Conservation (phyloP, 2,797 vertebrate genomes). For the Sebastes goodei region DNA sequence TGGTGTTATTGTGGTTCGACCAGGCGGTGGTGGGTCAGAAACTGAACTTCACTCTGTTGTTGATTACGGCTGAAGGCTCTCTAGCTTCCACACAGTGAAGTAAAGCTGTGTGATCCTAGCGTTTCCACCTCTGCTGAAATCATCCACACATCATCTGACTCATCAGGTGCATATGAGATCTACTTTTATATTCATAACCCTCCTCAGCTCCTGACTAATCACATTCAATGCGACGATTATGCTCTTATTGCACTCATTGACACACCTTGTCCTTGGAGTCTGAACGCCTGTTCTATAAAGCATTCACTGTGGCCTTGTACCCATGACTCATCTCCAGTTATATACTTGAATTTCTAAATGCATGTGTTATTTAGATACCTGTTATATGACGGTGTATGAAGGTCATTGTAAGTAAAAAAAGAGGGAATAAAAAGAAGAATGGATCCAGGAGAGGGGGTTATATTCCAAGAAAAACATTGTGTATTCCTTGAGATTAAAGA, state of each 20-base stretch:
- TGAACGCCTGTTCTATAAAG: not conserved
- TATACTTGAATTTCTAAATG: not conserved
- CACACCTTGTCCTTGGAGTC: not conserved
- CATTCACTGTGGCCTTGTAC: not conserved
- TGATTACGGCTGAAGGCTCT: conserved; percentile 22
- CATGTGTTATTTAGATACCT: not conserved
- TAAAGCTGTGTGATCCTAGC: not conserved
- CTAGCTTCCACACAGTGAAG: not conserved
- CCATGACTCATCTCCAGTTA: not conserved
- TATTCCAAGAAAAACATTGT: too few species aligned
- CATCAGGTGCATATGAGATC: not conserved
- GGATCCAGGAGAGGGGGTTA: too few species aligned
- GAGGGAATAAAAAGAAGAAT: too few species aligned
- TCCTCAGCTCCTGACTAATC: not conserved
- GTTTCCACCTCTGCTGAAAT: conserved; percentile 1
- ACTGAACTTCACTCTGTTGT: conserved; percentile 5
- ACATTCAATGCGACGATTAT: not conserved
- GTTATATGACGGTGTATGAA: not conserved
- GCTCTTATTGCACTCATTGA: not conserved
- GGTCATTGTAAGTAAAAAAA: not conserved
- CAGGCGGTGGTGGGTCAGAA: not conserved
- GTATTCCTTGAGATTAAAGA: not conserved
- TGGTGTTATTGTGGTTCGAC: conserved; percentile 11
- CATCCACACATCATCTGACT: not conserved
- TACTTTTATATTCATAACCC: not conserved